A percentile compares a stretch with the other conserved stretches of the same genome.
These are phyloP conservation scores for rabbit (Oryctolagus cuniculus) DNA, from an alignment of 2,113 vertebrate species.

Conservation along the genomic window DNA sequence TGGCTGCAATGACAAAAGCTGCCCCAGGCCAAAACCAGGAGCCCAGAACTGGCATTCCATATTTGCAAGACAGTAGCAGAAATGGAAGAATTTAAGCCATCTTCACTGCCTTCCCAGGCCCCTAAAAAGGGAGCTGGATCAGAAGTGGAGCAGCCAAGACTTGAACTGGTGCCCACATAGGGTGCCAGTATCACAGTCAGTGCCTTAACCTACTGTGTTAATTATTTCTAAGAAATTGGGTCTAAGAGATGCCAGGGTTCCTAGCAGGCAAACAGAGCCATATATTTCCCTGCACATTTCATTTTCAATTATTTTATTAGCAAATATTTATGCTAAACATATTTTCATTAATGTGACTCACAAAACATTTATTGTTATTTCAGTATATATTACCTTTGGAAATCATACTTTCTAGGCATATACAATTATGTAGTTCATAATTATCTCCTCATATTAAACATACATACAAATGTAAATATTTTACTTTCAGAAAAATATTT, in stretches of 20 bases:
- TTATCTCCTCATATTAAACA: background rate
- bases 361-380: background rate
- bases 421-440: background rate
- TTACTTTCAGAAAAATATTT: background rate
- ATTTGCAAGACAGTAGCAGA: too few species aligned
- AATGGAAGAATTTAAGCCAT: too few species aligned
- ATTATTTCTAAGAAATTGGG: too few species aligned
- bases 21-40: too few species aligned
- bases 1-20: too few species aligned
- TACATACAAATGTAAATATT: background rate
- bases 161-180: too few species aligned
- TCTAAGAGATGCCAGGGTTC: background rate
- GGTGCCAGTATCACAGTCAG: too few species aligned
- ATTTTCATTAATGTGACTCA: background rate
- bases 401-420: background rate
- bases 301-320: conserved; percentile 6
- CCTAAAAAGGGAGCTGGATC: too few species aligned
- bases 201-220: too few species aligned
- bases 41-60: too few species aligned
- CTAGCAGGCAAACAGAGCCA: background rate
- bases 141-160: too few species aligned
- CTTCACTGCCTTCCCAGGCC: too few species aligned
- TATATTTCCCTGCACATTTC: background rate
- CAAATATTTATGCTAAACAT: background rate
- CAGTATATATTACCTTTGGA: background rate